Base-by-base conservation (phyloP, 2,888 invertebrate species). In the Mimumesa dahlbomi region DNA sequence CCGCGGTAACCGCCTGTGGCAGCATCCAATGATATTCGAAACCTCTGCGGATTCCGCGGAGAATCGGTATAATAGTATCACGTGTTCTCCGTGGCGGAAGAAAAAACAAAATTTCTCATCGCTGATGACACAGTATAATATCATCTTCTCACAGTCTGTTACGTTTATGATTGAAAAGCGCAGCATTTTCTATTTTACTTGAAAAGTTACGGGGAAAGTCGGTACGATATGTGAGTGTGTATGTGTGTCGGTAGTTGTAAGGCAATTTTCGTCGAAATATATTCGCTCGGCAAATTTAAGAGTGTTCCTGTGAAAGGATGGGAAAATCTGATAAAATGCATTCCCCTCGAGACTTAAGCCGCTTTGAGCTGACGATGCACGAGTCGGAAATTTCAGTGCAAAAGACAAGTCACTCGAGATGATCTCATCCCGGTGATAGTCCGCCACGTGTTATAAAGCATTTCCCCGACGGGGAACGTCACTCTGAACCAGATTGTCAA, bases 351-450 rank as follows among this genome's bases (percentile, higher is more conserved):
- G 58, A 50, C 21, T 11, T 29, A 34, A 67, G 52, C 43, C 16
- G 48, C 40, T 58, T 58, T 67, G 48, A 67, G 68, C 68, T 59
- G 68, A 68, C 68, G 68, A 14, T 59, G 69, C 68, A 40, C 36
- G 21, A 22, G 43, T 50, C 38, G 29, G 59, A 54, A 53, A 50
- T 61, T 69, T 22, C 36, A 69, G 40, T 43, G 61, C 49, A 25
- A 61, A 49, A 54, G 59, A 68, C 53, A 38, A 49, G 68, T 43
- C 13, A 43, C 19, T 34, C 19, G 42, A 48, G 56, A 31, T 36
- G 49, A 65, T 66, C 13, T 13, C 18, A 1, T 7, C 22, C 6
- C 21, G 11, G 18, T 22, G 56, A 53, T 40, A 40, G 14, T 50
- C 19, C n/a, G 6, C 9, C 36, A 11, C 40, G 59, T 46, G 14